phyloP scores from a whole-genome alignment of 2,113 vertebrate genomes.

The Pangasianodon gigas region DNA sequence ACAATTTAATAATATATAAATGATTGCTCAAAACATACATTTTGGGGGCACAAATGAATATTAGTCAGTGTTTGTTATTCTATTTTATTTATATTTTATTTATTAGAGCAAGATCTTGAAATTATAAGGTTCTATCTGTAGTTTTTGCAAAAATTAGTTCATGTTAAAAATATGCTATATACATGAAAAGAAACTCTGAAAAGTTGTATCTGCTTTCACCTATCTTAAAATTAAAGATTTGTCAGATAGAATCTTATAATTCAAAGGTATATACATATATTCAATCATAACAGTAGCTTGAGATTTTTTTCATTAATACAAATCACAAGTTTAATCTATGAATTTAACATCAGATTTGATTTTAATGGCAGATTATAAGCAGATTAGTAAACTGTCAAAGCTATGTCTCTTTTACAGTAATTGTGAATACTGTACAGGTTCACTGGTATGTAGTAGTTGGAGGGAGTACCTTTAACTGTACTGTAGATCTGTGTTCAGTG shows the following conservation, averaged over 20 bases:
- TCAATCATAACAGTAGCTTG: background rate
- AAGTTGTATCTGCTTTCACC: background rate
- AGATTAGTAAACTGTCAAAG: background rate
- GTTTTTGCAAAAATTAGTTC: background rate
- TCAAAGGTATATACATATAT: background rate
- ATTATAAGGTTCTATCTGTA: background rate
- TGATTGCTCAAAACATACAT: background rate
- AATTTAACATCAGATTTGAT: background rate
- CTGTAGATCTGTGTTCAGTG: background rate
- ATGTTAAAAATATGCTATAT: background rate
- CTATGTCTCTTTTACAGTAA: background rate
- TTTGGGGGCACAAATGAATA: background rate
- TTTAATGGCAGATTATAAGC: background rate
- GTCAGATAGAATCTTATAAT: background rate
- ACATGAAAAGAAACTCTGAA: background rate
- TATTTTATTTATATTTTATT: background rate
- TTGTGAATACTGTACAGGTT: conserved; percentile 1
- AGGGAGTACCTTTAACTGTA: background rate
- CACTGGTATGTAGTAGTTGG: background rate
- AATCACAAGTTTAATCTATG: background rate
- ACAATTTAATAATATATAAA: background rate
- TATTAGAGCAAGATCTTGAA: background rate
- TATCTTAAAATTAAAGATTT: background rate
- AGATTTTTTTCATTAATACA: background rate
- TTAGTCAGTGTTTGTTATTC: background rate